phyloP scores from a whole-genome alignment of 2,888 invertebrate genomes.

The Lasioglossum oenotherae region DNA sequence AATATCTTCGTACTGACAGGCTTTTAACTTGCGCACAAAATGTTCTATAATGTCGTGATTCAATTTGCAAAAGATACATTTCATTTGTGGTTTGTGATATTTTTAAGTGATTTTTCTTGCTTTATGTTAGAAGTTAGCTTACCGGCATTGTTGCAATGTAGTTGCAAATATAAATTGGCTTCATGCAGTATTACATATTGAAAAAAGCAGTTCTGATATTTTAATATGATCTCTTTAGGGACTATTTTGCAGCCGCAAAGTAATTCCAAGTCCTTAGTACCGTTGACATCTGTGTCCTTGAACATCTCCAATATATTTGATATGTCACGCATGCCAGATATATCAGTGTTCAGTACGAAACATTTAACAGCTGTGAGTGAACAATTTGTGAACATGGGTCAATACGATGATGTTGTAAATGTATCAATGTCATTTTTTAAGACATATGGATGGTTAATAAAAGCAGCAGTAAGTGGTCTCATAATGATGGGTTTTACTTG shows the following conservation, averaged over 20 bases:
- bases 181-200: constrained; percentile 4
- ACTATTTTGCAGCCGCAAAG: constrained; percentile 32
- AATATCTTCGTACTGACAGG: constrained; percentile 52
- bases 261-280: constrained; percentile 45
- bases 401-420: constrained; percentile 59
- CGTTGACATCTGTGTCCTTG: constrained; percentile 49
- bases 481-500: constrained; percentile 86
- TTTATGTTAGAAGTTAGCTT: background rate
- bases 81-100: constrained; percentile 8
- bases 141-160: background rate
- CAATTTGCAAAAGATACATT: constrained; percentile 38
- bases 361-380: constrained; percentile 45
- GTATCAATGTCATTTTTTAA: constrained; percentile 37
- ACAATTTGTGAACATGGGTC: constrained; percentile 59
- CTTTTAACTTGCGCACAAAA: constrained; percentile 25
- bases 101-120: background rate
- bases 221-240: constrained; percentile 58
- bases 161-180: constrained; percentile 13
- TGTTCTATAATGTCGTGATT: constrained; percentile 13
- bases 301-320: constrained; percentile 38
- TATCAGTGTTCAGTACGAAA: constrained; percentile 43
- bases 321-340: constrained; percentile 28
- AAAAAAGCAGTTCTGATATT: constrained; percentile 33
- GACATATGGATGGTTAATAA: constrained; percentile 72
- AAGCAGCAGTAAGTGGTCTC: constrained; percentile 83